Base-by-base conservation (phyloP, 2,888 invertebrate genomes). In the Leptinotarsa tumamoca region DNA sequence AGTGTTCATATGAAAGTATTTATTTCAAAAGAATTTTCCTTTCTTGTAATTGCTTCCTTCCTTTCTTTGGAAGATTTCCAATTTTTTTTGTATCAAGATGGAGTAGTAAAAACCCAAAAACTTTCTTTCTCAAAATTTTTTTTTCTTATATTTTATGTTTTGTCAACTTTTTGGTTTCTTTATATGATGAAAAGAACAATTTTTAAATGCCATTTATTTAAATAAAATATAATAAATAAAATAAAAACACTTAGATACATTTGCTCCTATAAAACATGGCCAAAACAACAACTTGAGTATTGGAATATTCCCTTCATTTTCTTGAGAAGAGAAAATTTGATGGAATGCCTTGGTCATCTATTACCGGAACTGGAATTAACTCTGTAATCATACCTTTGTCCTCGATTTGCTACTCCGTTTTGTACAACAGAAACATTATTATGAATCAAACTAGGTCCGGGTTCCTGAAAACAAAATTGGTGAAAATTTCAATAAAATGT, bases 341-440 rank as follows among this genome's bases (percentile, higher is more conserved):
- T 74, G 71, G 79, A 82, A 81, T 81, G 79, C 84, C 82, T 82
- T 85, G 83, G 85, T 85, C 85, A 85, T 84, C 85, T 85, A 69
- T 79, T 80, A 77, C 71, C 71, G 18, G 56, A 74, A 33, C 75
- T 79, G 18, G 83, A 78, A 74, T 81, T 81, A 50, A 78, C 77
- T 67, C 79, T 81, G 69, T 78, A 80, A 77, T 82, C 80, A 79
- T 76, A 81, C 75, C 83, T 84, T 79, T 83, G 83, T 78, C 80
- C 80, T 66, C 83, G 78, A 73, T 71, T 80, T 63, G 82, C 67
- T 23, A 82, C 72, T 50, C 80, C 82, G 68, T 82, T 78, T 49
- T 81, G 82, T 63, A 84, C 14, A 18, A 80, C 74, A 4, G 58
- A 54, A n/a, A 83, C 80, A 52, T 73, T 61, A 66, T 71, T 73